Conservation (phyloP, 2,888 invertebrate species). For the Apoderus coryli region DNA sequence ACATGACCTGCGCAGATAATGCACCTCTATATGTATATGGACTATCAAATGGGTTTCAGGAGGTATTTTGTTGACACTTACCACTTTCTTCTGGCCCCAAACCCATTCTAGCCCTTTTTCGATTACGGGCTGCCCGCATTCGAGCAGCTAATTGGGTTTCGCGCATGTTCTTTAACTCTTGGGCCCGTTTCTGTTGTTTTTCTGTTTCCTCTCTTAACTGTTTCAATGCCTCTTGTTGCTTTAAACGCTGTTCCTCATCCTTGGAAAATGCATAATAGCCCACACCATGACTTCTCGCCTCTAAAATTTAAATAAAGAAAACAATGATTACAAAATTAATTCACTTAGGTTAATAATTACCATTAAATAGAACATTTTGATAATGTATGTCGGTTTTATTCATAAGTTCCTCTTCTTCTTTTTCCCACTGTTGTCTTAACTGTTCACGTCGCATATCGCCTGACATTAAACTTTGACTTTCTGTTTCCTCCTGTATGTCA, state of each 20-base stretch:
- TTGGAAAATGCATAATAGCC: conserved; percentile 85
- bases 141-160: conserved; percentile 54
- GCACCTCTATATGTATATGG: no score
- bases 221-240: conserved; percentile 67
- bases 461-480: conserved; percentile 34
- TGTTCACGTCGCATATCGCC: conserved; percentile 48
- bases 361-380: conserved; percentile 80
- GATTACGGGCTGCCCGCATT: conserved; percentile 54
- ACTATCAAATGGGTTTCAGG: no score
- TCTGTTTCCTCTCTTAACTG: conserved; percentile 57
- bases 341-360: no score
- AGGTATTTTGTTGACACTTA: no score
- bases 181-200: conserved; percentile 47
- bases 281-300: conserved; percentile 85
- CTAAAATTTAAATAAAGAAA: conserved; percentile 33
- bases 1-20: no score
- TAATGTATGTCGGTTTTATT: conserved; percentile 74
- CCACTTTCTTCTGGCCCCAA: conserved; percentile 50
- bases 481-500: conserved; percentile 20
- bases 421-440: conserved; percentile 75
- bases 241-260: conserved; percentile 61
- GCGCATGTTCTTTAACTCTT: conserved; percentile 43
- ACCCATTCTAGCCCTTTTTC: conserved; percentile 59
- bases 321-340: conserved; percentile 4
- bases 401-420: conserved; percentile 58